These are phyloP conservation scores for Chrysolophus pictus DNA, from an alignment of 2,797 vertebrate species.

Conservation along the genomic window DNA sequence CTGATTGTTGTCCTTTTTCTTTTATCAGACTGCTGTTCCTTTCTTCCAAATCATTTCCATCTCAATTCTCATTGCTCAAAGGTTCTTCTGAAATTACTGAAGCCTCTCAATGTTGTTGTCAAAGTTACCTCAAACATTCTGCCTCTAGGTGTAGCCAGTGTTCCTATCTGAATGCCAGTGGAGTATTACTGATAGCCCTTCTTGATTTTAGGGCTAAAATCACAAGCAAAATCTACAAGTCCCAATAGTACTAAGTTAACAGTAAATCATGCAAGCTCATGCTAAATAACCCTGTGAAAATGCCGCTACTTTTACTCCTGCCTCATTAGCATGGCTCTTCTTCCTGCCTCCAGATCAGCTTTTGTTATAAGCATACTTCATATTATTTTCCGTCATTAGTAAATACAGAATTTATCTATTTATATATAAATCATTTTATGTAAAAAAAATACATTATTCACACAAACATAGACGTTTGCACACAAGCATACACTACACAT, in stretches of 20 bases:
- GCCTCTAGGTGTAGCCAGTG: constrained; percentile 53
- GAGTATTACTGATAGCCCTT: neutral
- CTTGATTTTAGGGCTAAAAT: constrained; percentile 11
- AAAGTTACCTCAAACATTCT: neutral
- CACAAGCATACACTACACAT: neutral
- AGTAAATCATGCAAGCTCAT: neutral
- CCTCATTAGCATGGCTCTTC: neutral
- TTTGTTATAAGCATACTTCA: neutral
- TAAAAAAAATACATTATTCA: neutral
- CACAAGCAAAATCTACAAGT: constrained; percentile 10
- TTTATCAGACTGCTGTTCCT: neutral
- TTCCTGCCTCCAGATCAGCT: neutral
- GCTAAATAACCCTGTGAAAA: neutral
- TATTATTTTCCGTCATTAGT: neutral
- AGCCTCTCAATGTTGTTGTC: neutral
- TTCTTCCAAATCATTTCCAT: neutral
- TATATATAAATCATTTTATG: neutral
- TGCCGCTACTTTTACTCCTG: neutral
- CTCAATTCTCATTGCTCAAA: neutral
- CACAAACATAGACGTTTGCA: neutral
- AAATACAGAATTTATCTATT: neutral
- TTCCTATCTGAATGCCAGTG: neutral
- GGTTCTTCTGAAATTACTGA: neutral
- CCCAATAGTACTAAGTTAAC: neutral
- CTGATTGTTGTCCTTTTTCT: neutral